A percentile compares a stretch with the other conserved stretches of the same genome.
Evolutionary conservation across 2,113 vertebrate genomes (phyloP).

Genomic region (Nibea albiflora): DNA sequence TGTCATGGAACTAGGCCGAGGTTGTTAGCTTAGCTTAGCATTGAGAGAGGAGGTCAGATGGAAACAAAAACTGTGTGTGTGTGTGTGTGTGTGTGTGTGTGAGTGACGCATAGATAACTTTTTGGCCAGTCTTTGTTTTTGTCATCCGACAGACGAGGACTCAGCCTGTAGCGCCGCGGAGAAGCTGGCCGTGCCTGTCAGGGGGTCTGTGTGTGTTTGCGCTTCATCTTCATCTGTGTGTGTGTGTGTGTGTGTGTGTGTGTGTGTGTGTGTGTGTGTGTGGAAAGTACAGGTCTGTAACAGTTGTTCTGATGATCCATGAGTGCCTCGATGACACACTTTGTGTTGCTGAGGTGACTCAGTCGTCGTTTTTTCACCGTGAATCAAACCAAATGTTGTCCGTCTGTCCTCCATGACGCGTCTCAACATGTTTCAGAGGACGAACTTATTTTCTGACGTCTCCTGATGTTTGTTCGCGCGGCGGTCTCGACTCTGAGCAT

Average conservation of each 20-base stretch:
- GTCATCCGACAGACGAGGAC: constrained; percentile 52
- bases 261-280: constrained; percentile 44
- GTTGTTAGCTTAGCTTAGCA: no score
- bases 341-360: constrained; percentile 54
- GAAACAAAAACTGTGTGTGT: background rate
- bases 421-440: background rate
- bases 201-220: constrained; percentile 51
- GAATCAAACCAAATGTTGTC: constrained; percentile 36
- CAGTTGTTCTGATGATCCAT: constrained; percentile 63
- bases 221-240: constrained; percentile 56
- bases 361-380: constrained; percentile 2
- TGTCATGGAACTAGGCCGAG: no score
- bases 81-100: background rate
- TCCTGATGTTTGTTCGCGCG: background rate
- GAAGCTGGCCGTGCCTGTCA: constrained; percentile 41
- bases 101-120: constrained; percentile 20
- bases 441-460: background rate
- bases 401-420: background rate
- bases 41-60: no score
- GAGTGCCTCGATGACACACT: constrained; percentile 42
- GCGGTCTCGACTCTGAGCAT: constrained; percentile 2
- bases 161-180: constrained; percentile 44
- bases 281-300: constrained; percentile 39
- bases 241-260: constrained; percentile 31
- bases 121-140: constrained; percentile 26